Base-by-base conservation (phyloP, 2,797 vertebrate genomes). In the Poecilia picta region DNA sequence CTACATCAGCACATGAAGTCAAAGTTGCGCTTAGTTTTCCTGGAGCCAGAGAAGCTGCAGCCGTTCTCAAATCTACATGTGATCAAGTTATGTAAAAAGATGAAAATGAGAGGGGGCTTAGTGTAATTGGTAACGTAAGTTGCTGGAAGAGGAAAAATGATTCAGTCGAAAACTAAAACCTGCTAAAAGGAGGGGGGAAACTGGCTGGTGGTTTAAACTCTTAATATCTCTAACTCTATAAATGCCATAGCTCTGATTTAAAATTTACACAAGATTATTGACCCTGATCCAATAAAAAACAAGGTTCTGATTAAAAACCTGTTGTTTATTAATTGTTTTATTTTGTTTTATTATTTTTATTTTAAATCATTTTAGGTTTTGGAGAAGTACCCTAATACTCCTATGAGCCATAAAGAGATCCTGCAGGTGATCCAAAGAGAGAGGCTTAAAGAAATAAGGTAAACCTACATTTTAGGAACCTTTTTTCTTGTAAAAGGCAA, bases 341-440 rank as follows among this genome's bases (percentile, higher is more conserved):
- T 31, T 20, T 80, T 20, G 64, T 73, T 78, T 1, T 75, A 64
- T 1, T 75, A 12, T 83, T 73, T 51, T 51, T 20, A 53, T 53
- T 33, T 64, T 28, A 28, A 57, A 8, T 76, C 81, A 80, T 94
- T 90, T 79, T 91, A 99, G 98, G 98, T 99, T 89, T 95, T 99
- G 94, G 98, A 99, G 94, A 99, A 99, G 93, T 98, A 99, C 53
- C 98, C 97, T 0, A 99, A 99, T 86, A 99, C 98, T 71, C 98
- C 98, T 2, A 99, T 99, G 98, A 99, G 98, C 96, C 98, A 99
- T 94, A 99, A 99, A 89, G 98, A 99, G 92, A 99, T 99, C 94
- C 94, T 99, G 78, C 98, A 99, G 85, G 98, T 99, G 74, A 99
- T 99, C 95, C 98, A 99, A 95, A 97, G 97, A 89, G 98, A 99